Conservation (phyloP, 1,140 invertebrate species). For the Chrysomallon squamiferum region DNA sequence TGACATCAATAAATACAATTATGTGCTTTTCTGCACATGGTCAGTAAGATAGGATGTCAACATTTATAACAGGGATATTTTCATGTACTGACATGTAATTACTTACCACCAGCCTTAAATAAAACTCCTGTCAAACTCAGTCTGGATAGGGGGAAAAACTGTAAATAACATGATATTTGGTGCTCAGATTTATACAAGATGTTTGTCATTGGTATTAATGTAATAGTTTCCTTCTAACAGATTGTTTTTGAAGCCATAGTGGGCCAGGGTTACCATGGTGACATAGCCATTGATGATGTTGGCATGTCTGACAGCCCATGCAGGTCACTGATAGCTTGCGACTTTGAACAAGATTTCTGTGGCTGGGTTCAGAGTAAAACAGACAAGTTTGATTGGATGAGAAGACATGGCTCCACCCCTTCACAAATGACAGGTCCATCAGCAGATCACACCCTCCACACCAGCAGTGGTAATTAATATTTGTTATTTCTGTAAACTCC, state of each 20-base stretch:
- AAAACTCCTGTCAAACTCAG: no score
- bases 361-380: conserved; percentile 37
- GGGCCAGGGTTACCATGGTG: conserved; percentile 38
- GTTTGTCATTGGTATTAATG: no score
- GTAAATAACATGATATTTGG: no score
- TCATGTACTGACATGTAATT: no score
- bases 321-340: conserved; percentile 39
- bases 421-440: conserved; percentile 34
- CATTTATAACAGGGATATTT: no score
- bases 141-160: no score
- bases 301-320: conserved; percentile 28
- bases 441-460: conserved; percentile 55
- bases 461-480: conserved; percentile 24
- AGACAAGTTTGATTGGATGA: conserved; percentile 47
- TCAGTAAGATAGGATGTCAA: no score
- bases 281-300: conserved; percentile 58
- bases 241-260: conserved; percentile 38
- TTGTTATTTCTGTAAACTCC: not conserved
- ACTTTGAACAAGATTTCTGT: conserved; percentile 54
- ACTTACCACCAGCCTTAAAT: no score
- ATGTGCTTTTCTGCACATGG: no score
- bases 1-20: no score
- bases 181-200: no score
- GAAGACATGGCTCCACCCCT: conserved; percentile 33
- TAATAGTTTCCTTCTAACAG: no score